These are phyloP conservation scores for Temnothorax longispinosus DNA, from an alignment of 1,140 invertebrate species.

Conservation along the genomic window DNA sequence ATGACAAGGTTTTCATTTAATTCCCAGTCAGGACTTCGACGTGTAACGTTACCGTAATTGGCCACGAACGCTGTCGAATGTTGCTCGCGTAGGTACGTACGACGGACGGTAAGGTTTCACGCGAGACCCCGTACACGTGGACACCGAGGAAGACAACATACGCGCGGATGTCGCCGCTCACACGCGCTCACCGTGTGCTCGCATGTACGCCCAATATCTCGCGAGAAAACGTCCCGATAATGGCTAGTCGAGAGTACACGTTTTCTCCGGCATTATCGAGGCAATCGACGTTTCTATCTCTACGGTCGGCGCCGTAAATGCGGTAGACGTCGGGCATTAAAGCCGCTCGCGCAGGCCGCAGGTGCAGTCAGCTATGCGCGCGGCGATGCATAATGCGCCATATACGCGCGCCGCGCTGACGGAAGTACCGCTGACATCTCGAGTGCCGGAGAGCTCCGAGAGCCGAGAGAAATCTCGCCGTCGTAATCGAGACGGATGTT, in stretches of 20 bases:
- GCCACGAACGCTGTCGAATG: constrained; percentile 9
- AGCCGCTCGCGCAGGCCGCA: constrained; percentile 16
- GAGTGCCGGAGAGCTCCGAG: constrained; percentile 35
- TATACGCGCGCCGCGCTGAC: constrained; percentile 18
- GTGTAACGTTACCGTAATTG: constrained; percentile 37
- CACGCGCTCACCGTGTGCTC: not conserved
- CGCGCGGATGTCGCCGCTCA: not conserved
- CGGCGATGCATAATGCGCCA: constrained; percentile 51
- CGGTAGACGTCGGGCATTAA: constrained; percentile 37
- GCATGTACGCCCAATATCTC: constrained; percentile 32
- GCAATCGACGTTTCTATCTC: constrained; percentile 63
- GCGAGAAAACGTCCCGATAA: constrained; percentile 58
- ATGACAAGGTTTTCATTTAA: constrained; percentile 44
- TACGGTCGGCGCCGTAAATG: constrained; percentile 33
- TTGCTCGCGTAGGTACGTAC: not conserved
- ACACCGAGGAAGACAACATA: not conserved
- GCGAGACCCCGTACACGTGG: not conserved
- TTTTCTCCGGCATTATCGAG: constrained; percentile 61
- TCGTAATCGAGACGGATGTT: constrained; percentile 38
- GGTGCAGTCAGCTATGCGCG: constrained; percentile 15
- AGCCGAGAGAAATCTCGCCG: constrained; percentile 44
- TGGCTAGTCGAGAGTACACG: constrained; percentile 17
- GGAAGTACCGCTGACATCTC: constrained; percentile 52
- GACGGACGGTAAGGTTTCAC: constrained; percentile 3
- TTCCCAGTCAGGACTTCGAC: not conserved